A percentile compares a stretch with the other conserved stretches of the same genome.
These are phyloP conservation scores for Liolophura sinensis DNA, from an alignment of 1,140 invertebrate genomes.

Conservation along the genomic window DNA sequence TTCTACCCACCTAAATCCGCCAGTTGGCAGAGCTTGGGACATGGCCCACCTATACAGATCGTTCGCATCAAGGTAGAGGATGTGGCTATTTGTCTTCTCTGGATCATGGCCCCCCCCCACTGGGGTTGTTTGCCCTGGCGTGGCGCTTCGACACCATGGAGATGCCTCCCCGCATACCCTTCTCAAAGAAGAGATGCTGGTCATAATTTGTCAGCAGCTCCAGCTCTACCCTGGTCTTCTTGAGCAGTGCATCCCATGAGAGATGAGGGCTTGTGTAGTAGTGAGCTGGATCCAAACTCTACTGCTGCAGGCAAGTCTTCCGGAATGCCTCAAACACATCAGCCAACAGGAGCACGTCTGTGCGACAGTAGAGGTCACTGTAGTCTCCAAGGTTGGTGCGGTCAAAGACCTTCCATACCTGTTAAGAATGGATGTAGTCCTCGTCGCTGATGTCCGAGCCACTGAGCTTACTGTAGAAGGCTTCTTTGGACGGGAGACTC, in stretches of 20 bases:
- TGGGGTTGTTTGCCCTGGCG: slow-evolving; percentile 19
- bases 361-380: too few species aligned
- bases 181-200: slow-evolving; percentile 56
- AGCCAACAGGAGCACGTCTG: background rate
- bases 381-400: too few species aligned
- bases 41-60: slow-evolving; percentile 41
- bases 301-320: too few species aligned
- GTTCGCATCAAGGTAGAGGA: slow-evolving; percentile 38
- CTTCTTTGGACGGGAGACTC: too few species aligned
- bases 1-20: background rate
- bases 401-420: too few species aligned
- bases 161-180: slow-evolving; percentile 34
- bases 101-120: slow-evolving; percentile 17
- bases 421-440: too few species aligned
- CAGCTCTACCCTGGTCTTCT: too few species aligned
- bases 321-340: background rate
- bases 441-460: too few species aligned
- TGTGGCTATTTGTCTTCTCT: slow-evolving; percentile 22
- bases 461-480: too few species aligned
- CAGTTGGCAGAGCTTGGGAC: slow-evolving; percentile 17
- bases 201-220: slow-evolving; percentile 60
- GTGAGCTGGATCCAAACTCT: too few species aligned
- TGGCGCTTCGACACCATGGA: slow-evolving; percentile 50
- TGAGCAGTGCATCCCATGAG: too few species aligned
- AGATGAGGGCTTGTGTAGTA: too few species aligned